Evolutionary conservation across 2,113 vertebrate species (phyloP).

Genomic region (Protomyctophum bolini): DNA sequence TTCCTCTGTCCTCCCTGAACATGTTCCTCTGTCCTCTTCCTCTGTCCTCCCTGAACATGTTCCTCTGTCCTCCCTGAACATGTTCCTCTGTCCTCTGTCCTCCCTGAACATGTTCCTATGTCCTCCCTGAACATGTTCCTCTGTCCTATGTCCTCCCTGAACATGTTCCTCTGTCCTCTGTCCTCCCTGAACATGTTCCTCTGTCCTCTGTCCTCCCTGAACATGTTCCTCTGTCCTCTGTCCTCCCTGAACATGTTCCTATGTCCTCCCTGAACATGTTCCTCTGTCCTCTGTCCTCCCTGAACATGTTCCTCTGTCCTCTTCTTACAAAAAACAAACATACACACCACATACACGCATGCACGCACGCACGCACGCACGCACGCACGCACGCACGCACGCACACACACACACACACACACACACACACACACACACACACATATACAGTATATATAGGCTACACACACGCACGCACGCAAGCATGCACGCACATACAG

Average conservation of each 20-base stretch:
- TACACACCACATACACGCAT: constrained; percentile 10
- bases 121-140: constrained; percentile 57
- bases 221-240: constrained; percentile 54
- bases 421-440: background rate
- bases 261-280: constrained; percentile 59
- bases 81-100: constrained; percentile 49
- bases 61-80: constrained; percentile 63
- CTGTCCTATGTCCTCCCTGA: constrained; percentile 56
- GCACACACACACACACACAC: constrained; percentile 44
- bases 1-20: constrained; percentile 56
- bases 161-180: constrained; percentile 54
- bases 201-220: constrained; percentile 57
- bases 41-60: too few relatives aligned
- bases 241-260: too few relatives aligned
- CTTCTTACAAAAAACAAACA: constrained; percentile 38
- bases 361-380: background rate
- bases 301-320: constrained; percentile 58
- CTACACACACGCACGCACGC: background rate
- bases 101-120: too few relatives aligned
- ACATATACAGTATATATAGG: too few relatives aligned
- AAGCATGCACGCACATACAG: background rate
- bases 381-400: background rate
- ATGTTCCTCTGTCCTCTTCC: constrained; percentile 49
- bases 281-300: constrained; percentile 49
- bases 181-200: constrained; percentile 57